Evolutionary conservation across 2,797 vertebrate species (phyloP).

Genomic region (Morus bassanus): DNA sequence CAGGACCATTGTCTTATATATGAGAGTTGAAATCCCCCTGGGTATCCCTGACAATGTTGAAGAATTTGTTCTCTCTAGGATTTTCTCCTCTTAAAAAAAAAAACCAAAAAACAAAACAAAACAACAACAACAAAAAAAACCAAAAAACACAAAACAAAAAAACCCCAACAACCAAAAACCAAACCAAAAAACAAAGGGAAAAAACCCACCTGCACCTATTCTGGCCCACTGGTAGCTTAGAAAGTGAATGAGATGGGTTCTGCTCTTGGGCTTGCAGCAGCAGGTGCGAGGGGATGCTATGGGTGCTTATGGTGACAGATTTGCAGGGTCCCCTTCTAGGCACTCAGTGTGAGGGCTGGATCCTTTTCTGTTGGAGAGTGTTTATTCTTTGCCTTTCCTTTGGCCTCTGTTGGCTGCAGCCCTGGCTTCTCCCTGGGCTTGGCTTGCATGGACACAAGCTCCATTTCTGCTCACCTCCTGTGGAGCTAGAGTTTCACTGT

Average conservation of each 20-base stretch:
- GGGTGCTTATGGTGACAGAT: not conserved
- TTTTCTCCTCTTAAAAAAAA: not conserved
- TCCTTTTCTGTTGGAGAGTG: not conserved
- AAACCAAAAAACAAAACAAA: too few relatives aligned
- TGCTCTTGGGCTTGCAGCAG: not conserved
- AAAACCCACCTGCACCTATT: not conserved
- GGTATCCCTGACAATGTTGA: not conserved
- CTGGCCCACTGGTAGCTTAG: not conserved
- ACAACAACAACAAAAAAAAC: too few relatives aligned
- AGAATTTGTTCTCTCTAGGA: not conserved
- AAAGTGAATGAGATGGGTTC: not conserved
- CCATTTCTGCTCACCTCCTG: not conserved
- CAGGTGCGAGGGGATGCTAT: not conserved
- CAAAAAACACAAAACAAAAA: too few relatives aligned
- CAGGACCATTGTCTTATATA: not conserved
- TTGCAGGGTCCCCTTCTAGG: not conserved
- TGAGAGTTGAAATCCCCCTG: not conserved
- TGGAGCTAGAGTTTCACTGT: not conserved
- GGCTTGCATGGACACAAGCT: not conserved
- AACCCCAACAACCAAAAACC: too few relatives aligned
- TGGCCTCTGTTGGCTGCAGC: not conserved
- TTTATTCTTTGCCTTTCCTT: not conserved
- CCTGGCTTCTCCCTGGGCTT: not conserved
- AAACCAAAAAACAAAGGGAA: too few relatives aligned
- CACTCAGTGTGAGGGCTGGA: not conserved